These are phyloP conservation scores for Coilia nasus DNA, from an alignment of 2,797 vertebrate species.

Conservation along the genomic window DNA sequence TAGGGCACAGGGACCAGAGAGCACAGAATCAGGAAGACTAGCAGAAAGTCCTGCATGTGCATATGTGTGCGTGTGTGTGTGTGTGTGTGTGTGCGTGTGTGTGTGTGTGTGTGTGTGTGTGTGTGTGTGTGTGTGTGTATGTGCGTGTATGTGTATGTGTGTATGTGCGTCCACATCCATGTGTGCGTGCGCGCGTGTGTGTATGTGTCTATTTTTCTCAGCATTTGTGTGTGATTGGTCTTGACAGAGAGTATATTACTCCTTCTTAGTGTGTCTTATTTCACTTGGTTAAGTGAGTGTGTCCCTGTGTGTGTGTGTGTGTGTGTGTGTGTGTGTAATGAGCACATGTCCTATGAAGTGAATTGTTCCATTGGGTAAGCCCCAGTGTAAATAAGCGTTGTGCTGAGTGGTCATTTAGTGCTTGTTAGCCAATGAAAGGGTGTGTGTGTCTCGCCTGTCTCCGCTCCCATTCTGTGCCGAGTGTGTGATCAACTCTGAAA, in stretches of 20 bases:
- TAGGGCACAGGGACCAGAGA: too few relatives aligned
- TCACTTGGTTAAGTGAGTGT: neutral
- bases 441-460: conserved; percentile 72
- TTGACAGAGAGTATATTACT: too few relatives aligned
- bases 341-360: conserved; percentile 62
- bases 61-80: neutral
- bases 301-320: neutral
- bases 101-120: neutral
- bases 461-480: conserved; percentile 67
- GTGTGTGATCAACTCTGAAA: conserved; percentile 72
- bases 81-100: neutral
- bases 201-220: too few relatives aligned
- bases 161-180: too few relatives aligned
- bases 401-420: conserved; percentile 72
- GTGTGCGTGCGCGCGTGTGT: too few relatives aligned
- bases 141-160: neutral
- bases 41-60: neutral
- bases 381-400: conserved; percentile 71
- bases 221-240: too few relatives aligned
- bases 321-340: conserved; percentile 47
- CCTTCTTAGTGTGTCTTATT: too few relatives aligned
- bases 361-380: conserved; percentile 77
- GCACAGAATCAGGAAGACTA: too few relatives aligned
- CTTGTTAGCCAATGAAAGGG: conserved; percentile 76
- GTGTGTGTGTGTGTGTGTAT: neutral